A percentile compares a stretch with the other conserved stretches of the same genome.
Evolutionary conservation across 2,888 invertebrate species (phyloP).

Genomic region (Caenorhabditis zanzibari): DNA sequence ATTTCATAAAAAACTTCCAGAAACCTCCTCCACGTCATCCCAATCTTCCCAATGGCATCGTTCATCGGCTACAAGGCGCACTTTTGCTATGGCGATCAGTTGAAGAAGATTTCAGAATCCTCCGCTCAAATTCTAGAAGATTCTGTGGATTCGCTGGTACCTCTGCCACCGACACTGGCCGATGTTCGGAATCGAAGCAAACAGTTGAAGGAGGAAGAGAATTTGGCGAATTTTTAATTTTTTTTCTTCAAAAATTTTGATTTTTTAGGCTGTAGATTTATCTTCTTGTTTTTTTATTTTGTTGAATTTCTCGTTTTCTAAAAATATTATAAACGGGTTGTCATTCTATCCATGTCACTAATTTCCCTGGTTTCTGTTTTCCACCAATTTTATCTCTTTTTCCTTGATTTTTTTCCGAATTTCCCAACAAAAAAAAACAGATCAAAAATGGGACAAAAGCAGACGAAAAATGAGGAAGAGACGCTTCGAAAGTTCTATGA

Average conservation of each 20-base stretch:
- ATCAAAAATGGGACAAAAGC: constrained; percentile 60
- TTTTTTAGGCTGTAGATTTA: constrained; percentile 21
- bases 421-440: not conserved
- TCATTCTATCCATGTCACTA: not conserved
- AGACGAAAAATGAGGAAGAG: constrained; percentile 31
- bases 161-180: constrained; percentile 60
- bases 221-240: constrained; percentile 17
- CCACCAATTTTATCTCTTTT: not conserved
- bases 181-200: constrained; percentile 67
- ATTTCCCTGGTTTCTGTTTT: not conserved
- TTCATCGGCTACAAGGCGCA: constrained; percentile 75
- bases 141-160: constrained; percentile 61
- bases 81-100: constrained; percentile 73
- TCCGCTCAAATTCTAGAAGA: constrained; percentile 61
- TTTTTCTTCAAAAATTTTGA: constrained; percentile 5
- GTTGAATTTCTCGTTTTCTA: constrained; percentile 8
- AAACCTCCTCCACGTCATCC: constrained; percentile 72
- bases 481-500: constrained; percentile 53
- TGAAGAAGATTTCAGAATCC: constrained; percentile 63
- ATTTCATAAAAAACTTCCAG: constrained; percentile 27
- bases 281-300: constrained; percentile 18
- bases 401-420: not conserved
- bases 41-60: constrained; percentile 72
- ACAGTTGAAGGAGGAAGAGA: constrained; percentile 62
- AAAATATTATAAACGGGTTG: constrained; percentile 57